Conservation (phyloP, 2,888 invertebrate genomes). For the Lottia scabra region DNA sequence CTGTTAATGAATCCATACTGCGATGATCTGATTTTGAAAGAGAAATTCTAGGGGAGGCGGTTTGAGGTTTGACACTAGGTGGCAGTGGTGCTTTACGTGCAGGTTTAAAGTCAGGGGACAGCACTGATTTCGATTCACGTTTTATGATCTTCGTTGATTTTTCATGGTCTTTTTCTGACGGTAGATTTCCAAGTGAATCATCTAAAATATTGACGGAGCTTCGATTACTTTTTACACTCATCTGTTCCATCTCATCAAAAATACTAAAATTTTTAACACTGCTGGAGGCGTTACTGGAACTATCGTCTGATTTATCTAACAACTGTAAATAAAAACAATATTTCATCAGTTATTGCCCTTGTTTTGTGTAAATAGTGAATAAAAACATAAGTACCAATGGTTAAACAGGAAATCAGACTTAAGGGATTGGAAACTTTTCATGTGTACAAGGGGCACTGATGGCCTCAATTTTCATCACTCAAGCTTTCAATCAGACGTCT, state of each 20-base stretch:
- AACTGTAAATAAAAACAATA: neutral
- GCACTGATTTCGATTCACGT: neutral
- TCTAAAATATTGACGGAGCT: neutral
- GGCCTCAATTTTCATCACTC: no score
- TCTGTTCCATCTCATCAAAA: neutral
- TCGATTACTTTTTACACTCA: neutral
- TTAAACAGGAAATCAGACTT: no score
- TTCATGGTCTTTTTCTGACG: neutral
- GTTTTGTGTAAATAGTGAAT: no score
- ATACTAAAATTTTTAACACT: neutral
- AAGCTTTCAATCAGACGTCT: no score
- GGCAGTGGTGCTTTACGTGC: slow-evolving; percentile 42
- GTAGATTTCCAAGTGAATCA: neutral
- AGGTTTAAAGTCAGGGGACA: slow-evolving; percentile 23
- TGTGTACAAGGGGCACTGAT: no score
- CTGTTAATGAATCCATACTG: slow-evolving; percentile 19
- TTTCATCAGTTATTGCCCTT: no score
- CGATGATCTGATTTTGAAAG: slow-evolving; percentile 10
- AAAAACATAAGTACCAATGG: no score
- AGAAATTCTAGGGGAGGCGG: slow-evolving; percentile 7
- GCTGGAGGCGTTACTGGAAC: neutral
- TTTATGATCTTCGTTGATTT: neutral
- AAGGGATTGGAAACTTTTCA: no score
- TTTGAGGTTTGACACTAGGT: slow-evolving; percentile 25
- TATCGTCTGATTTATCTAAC: neutral